Conservation (phyloP, 2,888 invertebrate genomes). For the Caenorhabditis sp. region DNA sequence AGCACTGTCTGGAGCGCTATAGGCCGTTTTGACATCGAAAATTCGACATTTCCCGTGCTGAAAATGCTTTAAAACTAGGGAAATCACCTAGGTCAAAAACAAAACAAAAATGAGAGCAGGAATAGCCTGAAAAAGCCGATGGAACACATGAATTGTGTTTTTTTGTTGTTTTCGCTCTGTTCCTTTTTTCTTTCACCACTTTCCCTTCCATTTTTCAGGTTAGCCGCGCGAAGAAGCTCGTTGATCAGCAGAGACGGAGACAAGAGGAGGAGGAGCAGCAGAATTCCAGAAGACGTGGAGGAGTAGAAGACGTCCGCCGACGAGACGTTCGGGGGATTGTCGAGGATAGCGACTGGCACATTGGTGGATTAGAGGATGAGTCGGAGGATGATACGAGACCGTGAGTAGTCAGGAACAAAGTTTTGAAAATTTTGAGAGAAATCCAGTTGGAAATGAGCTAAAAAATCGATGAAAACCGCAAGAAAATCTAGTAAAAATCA, state of each 20-base stretch:
- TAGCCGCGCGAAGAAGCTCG: conserved; percentile 17
- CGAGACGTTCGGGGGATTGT: background rate
- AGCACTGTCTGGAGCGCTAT: too few relatives aligned
- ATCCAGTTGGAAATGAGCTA: too few relatives aligned
- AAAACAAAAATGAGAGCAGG: background rate
- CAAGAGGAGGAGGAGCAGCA: background rate
- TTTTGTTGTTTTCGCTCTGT: background rate
- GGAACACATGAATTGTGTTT: background rate
- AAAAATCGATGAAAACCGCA: too few relatives aligned
- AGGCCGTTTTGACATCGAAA: too few relatives aligned
- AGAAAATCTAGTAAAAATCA: too few relatives aligned
- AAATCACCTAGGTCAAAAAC: too few relatives aligned
- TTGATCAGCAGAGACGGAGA: background rate
- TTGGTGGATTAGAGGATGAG: background rate
- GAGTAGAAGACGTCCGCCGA: background rate
- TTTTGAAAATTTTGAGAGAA: background rate
- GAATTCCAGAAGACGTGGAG: too few relatives aligned
- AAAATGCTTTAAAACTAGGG: too few relatives aligned
- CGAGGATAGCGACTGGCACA: conserved; percentile 16
- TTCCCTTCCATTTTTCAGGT: conserved; percentile 21
- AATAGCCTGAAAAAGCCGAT: conserved; percentile 4
- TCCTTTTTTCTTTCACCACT: background rate
- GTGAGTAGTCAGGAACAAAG: conserved; percentile 1
- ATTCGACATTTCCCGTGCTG: too few relatives aligned
- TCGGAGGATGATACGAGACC: conserved; percentile 38